Conservation (phyloP, 2,113 vertebrate species). For the Sander lucioperca region DNA sequence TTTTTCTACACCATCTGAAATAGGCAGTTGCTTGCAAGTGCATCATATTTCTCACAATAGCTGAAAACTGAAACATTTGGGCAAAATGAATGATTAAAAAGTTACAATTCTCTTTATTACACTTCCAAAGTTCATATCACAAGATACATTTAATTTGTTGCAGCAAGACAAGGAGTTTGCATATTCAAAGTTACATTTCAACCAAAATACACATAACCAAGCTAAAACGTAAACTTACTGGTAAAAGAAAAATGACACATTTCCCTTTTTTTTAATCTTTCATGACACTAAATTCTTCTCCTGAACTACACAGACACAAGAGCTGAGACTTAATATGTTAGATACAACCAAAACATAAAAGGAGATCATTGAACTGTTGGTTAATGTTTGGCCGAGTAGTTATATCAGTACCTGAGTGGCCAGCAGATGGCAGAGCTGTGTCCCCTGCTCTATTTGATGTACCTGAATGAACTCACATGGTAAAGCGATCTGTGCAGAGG, state of each 20-base stretch:
- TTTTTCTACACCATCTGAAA: background rate
- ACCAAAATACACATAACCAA: background rate
- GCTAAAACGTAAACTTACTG: background rate
- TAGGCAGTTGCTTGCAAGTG: background rate
- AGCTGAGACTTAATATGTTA: background rate
- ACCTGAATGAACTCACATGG: background rate
- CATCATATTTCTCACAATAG: background rate
- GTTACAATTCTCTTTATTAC: background rate
- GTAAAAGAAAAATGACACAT: background rate
- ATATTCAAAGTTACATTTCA: background rate
- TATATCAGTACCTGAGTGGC: background rate
- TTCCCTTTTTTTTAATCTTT: conserved; percentile 19
- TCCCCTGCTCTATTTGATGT: background rate
- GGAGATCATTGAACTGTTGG: background rate
- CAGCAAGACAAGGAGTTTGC: background rate
- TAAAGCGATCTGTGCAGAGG: background rate
- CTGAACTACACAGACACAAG: background rate
- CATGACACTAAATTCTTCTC: background rate
- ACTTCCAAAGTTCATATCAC: conserved; percentile 1
- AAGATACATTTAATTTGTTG: background rate
- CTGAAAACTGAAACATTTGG: background rate
- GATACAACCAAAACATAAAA: background rate
- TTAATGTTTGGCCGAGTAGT: background rate
- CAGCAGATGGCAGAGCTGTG: conserved; percentile 43
- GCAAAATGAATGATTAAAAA: background rate